phyloP scores from a whole-genome alignment of 2,888 invertebrate genomes.

The Harpagoxenus sublaevis region DNA sequence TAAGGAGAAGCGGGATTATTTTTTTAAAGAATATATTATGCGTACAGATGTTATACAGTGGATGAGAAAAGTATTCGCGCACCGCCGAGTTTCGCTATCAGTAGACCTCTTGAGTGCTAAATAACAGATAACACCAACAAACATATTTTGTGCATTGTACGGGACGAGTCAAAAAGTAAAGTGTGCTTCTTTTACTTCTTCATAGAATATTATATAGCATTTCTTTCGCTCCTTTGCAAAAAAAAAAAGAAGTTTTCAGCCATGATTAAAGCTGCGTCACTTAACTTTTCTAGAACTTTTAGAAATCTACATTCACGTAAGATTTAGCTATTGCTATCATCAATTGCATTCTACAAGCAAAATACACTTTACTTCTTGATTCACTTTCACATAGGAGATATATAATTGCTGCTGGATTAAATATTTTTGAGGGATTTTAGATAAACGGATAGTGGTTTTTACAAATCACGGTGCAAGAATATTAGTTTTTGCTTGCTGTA shows the following conservation, averaged over 20 bases:
- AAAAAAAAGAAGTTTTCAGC: not conserved
- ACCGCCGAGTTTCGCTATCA: constrained; percentile 11
- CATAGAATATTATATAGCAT: not conserved
- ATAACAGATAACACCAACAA: constrained; percentile 1
- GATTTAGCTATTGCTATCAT: not conserved
- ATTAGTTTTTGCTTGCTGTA: constrained; percentile 29
- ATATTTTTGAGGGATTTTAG: constrained; percentile 47
- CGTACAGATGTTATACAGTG: constrained; percentile 8
- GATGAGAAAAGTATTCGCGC: constrained; percentile 29
- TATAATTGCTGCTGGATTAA: constrained; percentile 26
- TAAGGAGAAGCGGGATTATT: constrained; percentile 38
- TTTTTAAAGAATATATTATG: constrained; percentile 41
- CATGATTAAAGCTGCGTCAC: not conserved
- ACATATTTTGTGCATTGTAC: constrained; percentile 8
- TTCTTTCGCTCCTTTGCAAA: not conserved
- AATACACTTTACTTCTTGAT: constrained; percentile 38
- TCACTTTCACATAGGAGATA: constrained; percentile 2
- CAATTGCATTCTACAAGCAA: not conserved
- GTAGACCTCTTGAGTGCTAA: constrained; percentile 21
- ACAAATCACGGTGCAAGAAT: constrained; percentile 5
- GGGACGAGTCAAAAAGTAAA: constrained; percentile 35
- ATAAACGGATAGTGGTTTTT: constrained; percentile 16
- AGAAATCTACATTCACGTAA: not conserved
- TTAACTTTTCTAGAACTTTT: not conserved
- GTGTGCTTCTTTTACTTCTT: not conserved